Percentiles rank a stretch among this genome's conserved stretches.
Evolutionary conservation across 2,888 invertebrate species (phyloP).

Genomic region (Acholoe squamosa): DNA sequence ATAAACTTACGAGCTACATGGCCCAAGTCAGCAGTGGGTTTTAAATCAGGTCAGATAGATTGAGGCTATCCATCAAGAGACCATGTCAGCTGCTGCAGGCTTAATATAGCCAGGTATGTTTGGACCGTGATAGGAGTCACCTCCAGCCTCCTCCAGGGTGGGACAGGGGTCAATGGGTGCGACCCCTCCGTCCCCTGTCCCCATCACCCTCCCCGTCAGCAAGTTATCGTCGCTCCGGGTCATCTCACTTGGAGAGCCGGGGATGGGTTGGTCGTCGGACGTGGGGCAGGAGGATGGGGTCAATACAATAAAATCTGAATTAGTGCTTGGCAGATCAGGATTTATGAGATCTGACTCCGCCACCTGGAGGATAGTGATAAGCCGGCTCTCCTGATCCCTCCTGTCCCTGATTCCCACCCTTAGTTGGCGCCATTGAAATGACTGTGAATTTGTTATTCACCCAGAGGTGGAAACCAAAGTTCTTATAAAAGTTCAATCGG

Average conservation of each 20-base stretch:
- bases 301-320: conserved; percentile 21
- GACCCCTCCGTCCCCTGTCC: not conserved
- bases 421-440: too few relatives aligned
- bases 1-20: too few relatives aligned
- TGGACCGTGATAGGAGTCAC: not conserved
- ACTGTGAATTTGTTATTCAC: too few relatives aligned
- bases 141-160: conserved; percentile 40
- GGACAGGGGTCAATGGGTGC: conserved; percentile 8
- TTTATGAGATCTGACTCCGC: not conserved
- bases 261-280: not conserved
- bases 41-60: not conserved
- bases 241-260: not conserved
- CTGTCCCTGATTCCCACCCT: too few relatives aligned
- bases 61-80: not conserved
- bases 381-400: not conserved
- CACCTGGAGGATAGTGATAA: conserved; percentile 27
- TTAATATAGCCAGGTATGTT: conserved; percentile 45
- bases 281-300: not conserved
- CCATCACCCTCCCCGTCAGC: not conserved
- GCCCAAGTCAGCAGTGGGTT: too few relatives aligned
- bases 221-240: not conserved
- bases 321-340: not conserved
- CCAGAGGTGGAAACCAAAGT: too few relatives aligned
- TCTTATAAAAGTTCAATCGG: too few relatives aligned
- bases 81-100: conserved; percentile 2